A percentile compares a stretch with the other conserved stretches of the same genome.
Evolutionary conservation across 2,888 invertebrate genomes (phyloP).

Genomic region (Xanthia togata): DNA sequence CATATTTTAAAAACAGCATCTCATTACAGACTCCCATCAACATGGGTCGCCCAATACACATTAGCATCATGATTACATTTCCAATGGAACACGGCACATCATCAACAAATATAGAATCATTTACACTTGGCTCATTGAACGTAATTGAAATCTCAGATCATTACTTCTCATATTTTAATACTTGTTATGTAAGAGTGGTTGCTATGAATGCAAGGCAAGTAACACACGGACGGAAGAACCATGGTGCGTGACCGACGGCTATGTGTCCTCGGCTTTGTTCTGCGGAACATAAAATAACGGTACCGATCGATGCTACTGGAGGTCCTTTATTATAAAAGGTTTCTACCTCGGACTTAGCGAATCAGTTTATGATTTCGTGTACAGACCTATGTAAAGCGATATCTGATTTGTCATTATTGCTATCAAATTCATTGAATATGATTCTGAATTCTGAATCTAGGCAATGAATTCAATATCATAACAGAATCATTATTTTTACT

Average conservation of each 20-base stretch:
- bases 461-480: neutral
- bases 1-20: constrained; percentile 55
- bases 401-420: neutral
- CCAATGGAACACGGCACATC: constrained; percentile 44
- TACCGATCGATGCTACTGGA: constrained; percentile 62
- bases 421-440: neutral
- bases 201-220: constrained; percentile 80
- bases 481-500: neutral
- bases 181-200: constrained; percentile 56
- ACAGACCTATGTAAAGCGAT: neutral
- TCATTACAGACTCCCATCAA: constrained; percentile 50
- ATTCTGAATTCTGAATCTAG: neutral
- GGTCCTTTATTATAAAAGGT: constrained; percentile 47
- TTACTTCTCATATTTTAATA: constrained; percentile 41
- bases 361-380: constrained; percentile 22
- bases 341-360: constrained; percentile 23
- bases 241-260: constrained; percentile 80
- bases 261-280: constrained; percentile 72
- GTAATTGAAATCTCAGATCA: constrained; percentile 46
- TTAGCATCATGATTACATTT: constrained; percentile 55
- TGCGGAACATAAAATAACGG: constrained; percentile 75
- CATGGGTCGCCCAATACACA: constrained; percentile 53
- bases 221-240: constrained; percentile 77
- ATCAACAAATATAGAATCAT: constrained; percentile 53
- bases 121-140: constrained; percentile 45